Conservation (phyloP, 2,888 invertebrate species). For the Drosophila pullipes region DNA sequence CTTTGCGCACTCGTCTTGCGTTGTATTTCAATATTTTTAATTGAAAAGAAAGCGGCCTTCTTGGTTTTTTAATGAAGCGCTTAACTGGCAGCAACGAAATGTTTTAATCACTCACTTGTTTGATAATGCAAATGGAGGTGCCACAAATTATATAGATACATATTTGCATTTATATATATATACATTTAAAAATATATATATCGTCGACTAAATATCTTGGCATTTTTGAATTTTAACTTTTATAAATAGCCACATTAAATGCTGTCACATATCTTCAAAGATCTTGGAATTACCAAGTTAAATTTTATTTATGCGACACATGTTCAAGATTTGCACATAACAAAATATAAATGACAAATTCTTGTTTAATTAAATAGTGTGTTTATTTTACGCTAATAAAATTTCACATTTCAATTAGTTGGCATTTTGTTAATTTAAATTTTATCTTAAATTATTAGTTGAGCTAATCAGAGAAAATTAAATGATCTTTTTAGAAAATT, state of each 20-base stretch:
- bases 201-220: background rate
- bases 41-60: conserved; percentile 77
- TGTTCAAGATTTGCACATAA: conserved; percentile 18
- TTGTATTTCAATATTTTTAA: conserved; percentile 70
- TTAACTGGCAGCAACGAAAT: conserved; percentile 55
- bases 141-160: background rate
- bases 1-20: conserved; percentile 25
- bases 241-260: conserved; percentile 19
- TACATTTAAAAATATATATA: background rate
- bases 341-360: conserved; percentile 45
- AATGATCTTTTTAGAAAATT: background rate
- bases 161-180: background rate
- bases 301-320: conserved; percentile 34
- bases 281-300: conserved; percentile 4
- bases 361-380: conserved; percentile 1
- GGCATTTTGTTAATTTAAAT: background rate
- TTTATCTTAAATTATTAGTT: background rate
- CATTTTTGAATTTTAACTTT: conserved; percentile 2
- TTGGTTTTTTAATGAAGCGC: conserved; percentile 61
- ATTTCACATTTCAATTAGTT: conserved; percentile 14
- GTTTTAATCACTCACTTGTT: conserved; percentile 59
- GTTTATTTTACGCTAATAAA: background rate
- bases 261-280: background rate
- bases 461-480: background rate
- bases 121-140: conserved; percentile 10